phyloP scores from a whole-genome alignment of 2,797 vertebrate species.

The Acipenser ruthenus region DNA sequence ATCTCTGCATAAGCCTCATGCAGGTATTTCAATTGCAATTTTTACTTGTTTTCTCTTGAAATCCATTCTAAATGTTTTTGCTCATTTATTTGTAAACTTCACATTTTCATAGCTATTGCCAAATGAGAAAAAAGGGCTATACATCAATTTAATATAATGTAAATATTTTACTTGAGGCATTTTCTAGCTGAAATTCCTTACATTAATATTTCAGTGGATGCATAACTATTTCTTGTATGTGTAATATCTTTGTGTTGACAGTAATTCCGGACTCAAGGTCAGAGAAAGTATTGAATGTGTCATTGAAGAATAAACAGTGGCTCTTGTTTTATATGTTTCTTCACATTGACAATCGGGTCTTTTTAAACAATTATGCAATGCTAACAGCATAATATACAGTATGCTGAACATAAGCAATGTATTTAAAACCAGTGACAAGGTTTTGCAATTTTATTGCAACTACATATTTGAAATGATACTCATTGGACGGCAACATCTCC shows the following conservation, averaged over 20 bases:
- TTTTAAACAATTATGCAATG: too few species aligned
- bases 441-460: too few species aligned
- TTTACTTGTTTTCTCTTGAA: background rate
- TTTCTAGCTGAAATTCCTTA: conserved; percentile 45
- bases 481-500: conserved; percentile 22
- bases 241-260: conserved; percentile 39
- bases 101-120: background rate
- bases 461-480: conserved; percentile 32
- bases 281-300: conserved; percentile 27
- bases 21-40: too few species aligned
- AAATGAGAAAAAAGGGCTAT: conserved; percentile 14
- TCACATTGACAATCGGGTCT: too few species aligned
- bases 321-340: too few species aligned
- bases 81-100: background rate
- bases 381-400: too few species aligned
- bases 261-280: conserved; percentile 44
- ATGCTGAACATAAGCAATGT: too few species aligned
- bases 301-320: too few species aligned
- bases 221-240: conserved; percentile 40
- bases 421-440: too few species aligned
- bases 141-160: conserved; percentile 35
- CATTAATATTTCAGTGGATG: conserved; percentile 41
- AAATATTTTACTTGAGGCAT: conserved; percentile 43
- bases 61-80: conserved; percentile 1
- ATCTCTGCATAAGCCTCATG: too few species aligned